phyloP scores from a whole-genome alignment of 2,888 invertebrate species.

The Polietes domitor region DNA sequence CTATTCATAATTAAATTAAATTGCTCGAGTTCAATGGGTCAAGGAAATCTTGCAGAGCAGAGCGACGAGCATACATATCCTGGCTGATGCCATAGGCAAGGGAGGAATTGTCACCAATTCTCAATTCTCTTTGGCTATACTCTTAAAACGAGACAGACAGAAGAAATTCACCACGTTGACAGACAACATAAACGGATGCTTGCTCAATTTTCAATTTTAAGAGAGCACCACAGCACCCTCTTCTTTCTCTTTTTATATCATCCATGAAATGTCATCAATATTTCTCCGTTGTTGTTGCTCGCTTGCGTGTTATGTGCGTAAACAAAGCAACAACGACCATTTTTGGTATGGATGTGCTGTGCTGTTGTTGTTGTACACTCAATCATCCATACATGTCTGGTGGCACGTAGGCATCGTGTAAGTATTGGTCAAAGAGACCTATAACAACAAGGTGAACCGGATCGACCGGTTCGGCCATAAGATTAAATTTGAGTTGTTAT shows the following conservation, averaged over 20 bases:
- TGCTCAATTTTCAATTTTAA: background rate
- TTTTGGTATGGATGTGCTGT: background rate
- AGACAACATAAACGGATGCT: background rate
- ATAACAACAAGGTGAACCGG: background rate
- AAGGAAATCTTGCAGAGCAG: conserved; percentile 36
- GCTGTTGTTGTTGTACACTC: too few relatives aligned
- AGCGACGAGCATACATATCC: too few relatives aligned
- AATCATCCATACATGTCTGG: background rate
- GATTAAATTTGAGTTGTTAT: too few relatives aligned
- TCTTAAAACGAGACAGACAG: background rate
- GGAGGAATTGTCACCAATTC: background rate
- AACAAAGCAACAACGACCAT: background rate
- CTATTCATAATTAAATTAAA: conserved; percentile 32
- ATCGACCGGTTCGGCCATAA: too few relatives aligned
- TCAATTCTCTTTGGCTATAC: background rate
- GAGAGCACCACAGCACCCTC: background rate
- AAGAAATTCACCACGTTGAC: background rate
- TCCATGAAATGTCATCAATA: background rate
- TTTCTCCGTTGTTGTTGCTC: background rate
- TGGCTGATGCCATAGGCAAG: background rate
- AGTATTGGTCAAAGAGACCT: background rate
- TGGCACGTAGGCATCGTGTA: conserved; percentile 1
- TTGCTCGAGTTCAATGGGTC: conserved; percentile 32
- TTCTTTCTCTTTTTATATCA: background rate
- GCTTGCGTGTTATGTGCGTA: background rate